Evolutionary conservation across 2,888 invertebrate genomes (phyloP).

Genomic region (Campoplex nolae): DNA sequence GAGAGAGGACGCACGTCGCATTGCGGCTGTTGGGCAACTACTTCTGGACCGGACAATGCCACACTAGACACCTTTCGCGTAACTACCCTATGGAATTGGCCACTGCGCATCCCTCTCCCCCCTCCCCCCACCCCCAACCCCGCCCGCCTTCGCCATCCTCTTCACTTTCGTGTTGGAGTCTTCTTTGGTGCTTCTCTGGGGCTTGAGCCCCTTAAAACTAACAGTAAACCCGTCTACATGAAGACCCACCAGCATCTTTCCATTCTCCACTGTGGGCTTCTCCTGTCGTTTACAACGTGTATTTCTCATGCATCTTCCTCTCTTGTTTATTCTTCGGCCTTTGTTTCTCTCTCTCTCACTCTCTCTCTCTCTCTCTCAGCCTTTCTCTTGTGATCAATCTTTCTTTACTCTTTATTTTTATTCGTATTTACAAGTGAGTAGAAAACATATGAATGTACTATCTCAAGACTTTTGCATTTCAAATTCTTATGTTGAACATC

Average conservation of each 20-base stretch:
- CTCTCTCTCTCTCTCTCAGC: neutral
- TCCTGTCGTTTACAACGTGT: conserved; percentile 16
- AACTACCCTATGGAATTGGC: conserved; percentile 81
- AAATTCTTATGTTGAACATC: neutral
- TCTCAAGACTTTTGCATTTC: neutral
- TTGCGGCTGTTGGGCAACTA: conserved; percentile 75
- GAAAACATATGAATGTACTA: neutral
- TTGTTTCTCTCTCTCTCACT: conserved; percentile 2
- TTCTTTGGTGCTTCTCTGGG: conserved; percentile 15
- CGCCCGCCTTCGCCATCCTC: conserved; percentile 13
- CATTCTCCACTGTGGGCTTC: conserved; percentile 17
- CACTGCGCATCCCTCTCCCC: conserved; percentile 74
- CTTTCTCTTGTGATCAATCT: neutral
- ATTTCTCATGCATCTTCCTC: conserved; percentile 10
- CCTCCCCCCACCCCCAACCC: neutral
- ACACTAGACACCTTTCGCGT: conserved; percentile 71
- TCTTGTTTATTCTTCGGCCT: conserved; percentile 13
- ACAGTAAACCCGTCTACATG: conserved; percentile 37
- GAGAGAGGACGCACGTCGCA: conserved; percentile 75
- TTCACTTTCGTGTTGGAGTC: conserved; percentile 32
- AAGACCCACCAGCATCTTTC: conserved; percentile 35
- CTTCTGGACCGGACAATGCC: conserved; percentile 71
- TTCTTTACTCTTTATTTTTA: neutral
- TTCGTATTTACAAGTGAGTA: neutral
- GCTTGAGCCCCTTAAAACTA: conserved; percentile 54